phyloP scores from a whole-genome alignment of 1,140 invertebrate species.

The Ridgeia piscesae region DNA sequence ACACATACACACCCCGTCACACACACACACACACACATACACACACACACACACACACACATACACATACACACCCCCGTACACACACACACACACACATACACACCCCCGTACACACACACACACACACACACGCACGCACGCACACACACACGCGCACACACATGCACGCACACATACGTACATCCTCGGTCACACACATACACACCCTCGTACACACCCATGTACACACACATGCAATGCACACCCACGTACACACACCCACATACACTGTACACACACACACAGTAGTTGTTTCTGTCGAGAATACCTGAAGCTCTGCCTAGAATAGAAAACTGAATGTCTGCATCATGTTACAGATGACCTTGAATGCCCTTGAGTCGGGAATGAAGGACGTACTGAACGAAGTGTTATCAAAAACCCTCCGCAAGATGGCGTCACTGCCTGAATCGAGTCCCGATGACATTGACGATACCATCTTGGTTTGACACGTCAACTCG shows the following conservation, averaged over 20 bases:
- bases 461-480: conserved; percentile 81
- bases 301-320: background rate
- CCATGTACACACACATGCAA: background rate
- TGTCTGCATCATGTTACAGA: background rate
- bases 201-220: no score
- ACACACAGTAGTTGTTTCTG: background rate
- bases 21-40: no score
- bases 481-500: background rate
- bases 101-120: background rate
- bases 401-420: conserved; percentile 76
- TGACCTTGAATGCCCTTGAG: conserved; percentile 67
- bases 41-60: background rate
- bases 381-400: conserved; percentile 83
- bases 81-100: no score
- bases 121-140: background rate
- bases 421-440: conserved; percentile 66
- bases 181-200: background rate
- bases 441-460: conserved; percentile 82
- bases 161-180: background rate
- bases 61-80: no score
- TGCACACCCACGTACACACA: no score
- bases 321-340: background rate
- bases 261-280: background rate
- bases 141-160: no score
- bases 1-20: no score